A percentile compares a stretch with the other conserved stretches of the same genome.
These are phyloP conservation scores for Machimus atricapillus DNA, from an alignment of 2,888 invertebrate species.

Conservation along the genomic window DNA sequence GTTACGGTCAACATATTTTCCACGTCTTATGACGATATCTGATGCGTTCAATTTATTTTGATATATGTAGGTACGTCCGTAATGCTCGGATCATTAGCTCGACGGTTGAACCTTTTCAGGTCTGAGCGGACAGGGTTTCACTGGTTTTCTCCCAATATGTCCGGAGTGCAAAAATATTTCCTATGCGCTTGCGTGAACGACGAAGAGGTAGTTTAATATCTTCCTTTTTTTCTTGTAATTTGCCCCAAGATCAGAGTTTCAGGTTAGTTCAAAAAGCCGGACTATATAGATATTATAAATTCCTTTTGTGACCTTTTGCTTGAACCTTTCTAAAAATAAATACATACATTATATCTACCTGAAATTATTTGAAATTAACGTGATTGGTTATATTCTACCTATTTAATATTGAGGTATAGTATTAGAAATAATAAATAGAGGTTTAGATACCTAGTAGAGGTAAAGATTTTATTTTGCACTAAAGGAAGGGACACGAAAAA, in stretches of 20 bases:
- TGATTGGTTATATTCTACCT: no score
- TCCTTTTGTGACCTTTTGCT: neutral
- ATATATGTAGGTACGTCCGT: slow-evolving; percentile 28
- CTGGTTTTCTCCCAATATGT: neutral
- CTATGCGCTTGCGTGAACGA: neutral
- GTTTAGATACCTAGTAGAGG: no score
- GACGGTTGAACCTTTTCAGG: slow-evolving; percentile 12
- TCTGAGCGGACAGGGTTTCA: neutral
- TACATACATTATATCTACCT: neutral
- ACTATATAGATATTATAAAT: neutral
- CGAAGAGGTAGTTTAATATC: neutral
- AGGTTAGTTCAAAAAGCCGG: neutral
- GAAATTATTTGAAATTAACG: no score
- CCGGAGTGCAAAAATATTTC: neutral
- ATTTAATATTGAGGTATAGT: no score
- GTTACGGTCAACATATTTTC: slow-evolving; percentile 40
- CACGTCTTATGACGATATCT: slow-evolving; percentile 35
- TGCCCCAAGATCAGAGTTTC: neutral
- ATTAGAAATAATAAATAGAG: no score
- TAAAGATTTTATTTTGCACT: no score
- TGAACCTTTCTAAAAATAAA: neutral
- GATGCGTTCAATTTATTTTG: slow-evolving; percentile 35
- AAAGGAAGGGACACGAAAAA: no score
- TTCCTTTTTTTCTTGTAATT: neutral
- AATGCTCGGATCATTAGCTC: slow-evolving; percentile 34